Conservation (phyloP, 2,888 invertebrate genomes). For the Cataglyphis livida region DNA sequence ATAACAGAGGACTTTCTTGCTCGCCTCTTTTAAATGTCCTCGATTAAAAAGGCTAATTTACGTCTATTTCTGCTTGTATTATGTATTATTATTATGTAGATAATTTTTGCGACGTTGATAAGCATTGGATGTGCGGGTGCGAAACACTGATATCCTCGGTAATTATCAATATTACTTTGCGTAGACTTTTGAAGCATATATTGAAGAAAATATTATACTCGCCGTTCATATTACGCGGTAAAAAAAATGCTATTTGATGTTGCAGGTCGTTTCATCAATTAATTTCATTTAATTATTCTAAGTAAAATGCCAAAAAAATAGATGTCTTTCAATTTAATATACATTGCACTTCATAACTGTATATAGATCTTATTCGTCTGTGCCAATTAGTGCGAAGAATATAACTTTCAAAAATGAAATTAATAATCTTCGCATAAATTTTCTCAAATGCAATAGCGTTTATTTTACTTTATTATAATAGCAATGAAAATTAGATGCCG, state of each 20-base stretch:
- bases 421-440: not conserved
- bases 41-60: not conserved
- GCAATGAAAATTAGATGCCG: not conserved
- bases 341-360: not conserved
- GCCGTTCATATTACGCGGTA: not conserved
- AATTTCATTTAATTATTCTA: conserved; percentile 29
- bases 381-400: not conserved
- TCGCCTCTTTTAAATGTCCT: not conserved
- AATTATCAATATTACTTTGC: not conserved
- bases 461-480: not conserved
- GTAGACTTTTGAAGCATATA: not conserved
- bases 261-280: conserved; percentile 18
- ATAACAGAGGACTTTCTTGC: not conserved
- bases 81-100: not conserved
- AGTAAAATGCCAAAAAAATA: not conserved
- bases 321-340: conserved; percentile 15
- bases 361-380: not conserved
- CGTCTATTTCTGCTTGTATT: not conserved
- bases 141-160: not conserved
- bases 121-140: not conserved
- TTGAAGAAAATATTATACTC: not conserved
- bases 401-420: not conserved
- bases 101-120: conserved; percentile 3
- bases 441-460: not conserved
- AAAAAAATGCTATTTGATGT: not conserved